Conservation (phyloP, 2,113 vertebrate genomes). For the Pseudolaguvia tuberculata region DNA sequence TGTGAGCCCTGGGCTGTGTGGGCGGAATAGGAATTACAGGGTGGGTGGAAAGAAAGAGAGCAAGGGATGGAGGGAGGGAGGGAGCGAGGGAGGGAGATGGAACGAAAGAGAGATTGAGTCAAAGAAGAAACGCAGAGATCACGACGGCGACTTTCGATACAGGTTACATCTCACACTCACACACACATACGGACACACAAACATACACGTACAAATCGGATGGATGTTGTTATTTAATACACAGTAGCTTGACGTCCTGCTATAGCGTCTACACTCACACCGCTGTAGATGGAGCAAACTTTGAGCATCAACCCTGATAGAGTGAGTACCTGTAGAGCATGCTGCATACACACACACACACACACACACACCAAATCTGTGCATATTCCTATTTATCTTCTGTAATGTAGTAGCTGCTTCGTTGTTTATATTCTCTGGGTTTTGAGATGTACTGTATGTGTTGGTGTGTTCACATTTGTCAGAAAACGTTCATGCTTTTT, state of each 20-base stretch:
- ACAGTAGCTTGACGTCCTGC: conserved; percentile 45
- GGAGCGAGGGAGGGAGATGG: conserved; percentile 47
- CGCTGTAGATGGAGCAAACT: conserved; percentile 80
- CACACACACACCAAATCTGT: neutral
- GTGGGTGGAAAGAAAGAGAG: conserved; percentile 41
- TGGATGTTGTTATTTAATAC: conserved; percentile 56
- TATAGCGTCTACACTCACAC: conserved; percentile 59
- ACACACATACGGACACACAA: conserved; percentile 26
- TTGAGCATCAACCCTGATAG: conserved; percentile 70
- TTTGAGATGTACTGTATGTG: conserved; percentile 37
- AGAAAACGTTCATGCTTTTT: conserved; percentile 19
- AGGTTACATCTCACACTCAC: conserved; percentile 24
- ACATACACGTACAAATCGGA: conserved; percentile 42
- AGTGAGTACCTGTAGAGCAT: conserved; percentile 45
- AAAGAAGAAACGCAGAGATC: conserved; percentile 46
- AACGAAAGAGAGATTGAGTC: conserved; percentile 40
- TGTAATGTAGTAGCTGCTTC: neutral
- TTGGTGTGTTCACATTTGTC: conserved; percentile 16
- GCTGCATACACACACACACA: neutral
- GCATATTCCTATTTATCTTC: neutral
- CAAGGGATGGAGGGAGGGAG: conserved; percentile 32
- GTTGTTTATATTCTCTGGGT: conserved; percentile 9
- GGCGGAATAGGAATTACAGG: conserved; percentile 69
- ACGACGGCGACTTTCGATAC: conserved; percentile 55
- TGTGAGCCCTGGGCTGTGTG: conserved; percentile 64